These are phyloP conservation scores for Macaca mulatta DNA, from an alignment of 2,113 vertebrate genomes.

Conservation along the genomic window DNA sequence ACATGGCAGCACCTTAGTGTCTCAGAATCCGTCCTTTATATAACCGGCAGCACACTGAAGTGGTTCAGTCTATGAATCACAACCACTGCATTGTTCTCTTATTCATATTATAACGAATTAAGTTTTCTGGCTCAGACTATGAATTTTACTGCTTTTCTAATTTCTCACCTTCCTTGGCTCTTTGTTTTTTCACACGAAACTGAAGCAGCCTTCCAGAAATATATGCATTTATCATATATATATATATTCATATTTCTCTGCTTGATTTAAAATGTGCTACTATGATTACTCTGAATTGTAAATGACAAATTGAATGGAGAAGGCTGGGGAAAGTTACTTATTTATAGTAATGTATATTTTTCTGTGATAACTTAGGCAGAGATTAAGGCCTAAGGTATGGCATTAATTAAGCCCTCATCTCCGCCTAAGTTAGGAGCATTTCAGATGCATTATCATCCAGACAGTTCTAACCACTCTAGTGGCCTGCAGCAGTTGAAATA, in stretches of 20 bases:
- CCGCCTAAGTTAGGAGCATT: background rate
- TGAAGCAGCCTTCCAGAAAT: conserved; percentile 34
- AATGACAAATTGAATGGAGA: background rate
- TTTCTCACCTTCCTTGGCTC: background rate
- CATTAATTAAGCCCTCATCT: too few relatives aligned
- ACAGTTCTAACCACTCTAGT: background rate
- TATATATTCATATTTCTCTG: background rate
- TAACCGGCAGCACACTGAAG: background rate
- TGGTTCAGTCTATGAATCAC: conserved; percentile 65
- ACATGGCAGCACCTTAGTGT: background rate
- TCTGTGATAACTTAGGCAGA: background rate
- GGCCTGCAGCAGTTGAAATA: background rate
- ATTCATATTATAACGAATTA: background rate
- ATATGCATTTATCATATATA: background rate
- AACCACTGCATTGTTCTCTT: background rate
- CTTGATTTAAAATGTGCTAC: conserved; percentile 30
- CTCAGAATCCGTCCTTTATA: conserved; percentile 11
- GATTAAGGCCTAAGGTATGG: background rate
- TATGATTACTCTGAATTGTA: conserved; percentile 32
- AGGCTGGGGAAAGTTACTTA: background rate
- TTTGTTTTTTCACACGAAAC: background rate
- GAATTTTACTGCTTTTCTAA: conserved; percentile 35
- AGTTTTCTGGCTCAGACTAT: conserved; percentile 37
- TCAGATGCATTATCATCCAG: background rate
- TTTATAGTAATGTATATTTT: background rate